Conservation (phyloP, 2,797 vertebrate genomes). For the Lepidocolaptes lacrymiger region DNA sequence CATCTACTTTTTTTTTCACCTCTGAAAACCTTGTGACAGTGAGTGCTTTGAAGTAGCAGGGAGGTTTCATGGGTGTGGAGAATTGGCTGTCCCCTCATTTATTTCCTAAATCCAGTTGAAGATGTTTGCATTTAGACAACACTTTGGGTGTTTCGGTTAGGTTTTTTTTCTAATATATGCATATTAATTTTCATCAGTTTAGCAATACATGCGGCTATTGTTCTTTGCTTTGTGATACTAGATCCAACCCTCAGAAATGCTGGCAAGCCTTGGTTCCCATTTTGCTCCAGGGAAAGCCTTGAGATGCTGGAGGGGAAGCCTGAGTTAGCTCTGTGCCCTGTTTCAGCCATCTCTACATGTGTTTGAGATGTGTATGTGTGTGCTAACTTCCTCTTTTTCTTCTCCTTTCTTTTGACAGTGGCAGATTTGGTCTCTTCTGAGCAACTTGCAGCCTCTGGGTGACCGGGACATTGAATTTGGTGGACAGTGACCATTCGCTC, state of each 20-base stretch:
- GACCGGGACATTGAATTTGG: slow-evolving; percentile 44
- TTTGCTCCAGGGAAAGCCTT: background rate
- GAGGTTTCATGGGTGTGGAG: background rate
- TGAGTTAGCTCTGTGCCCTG: accelerated
- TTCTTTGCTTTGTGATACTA: background rate
- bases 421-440: slow-evolving; percentile 75
- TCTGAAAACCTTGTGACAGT: background rate
- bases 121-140: accelerated
- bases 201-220: accelerated
- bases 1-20: background rate
- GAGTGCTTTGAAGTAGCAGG: background rate
- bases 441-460: slow-evolving; percentile 54
- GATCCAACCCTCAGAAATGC: background rate
- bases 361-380: accelerated
- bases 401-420: slow-evolving; percentile 69
- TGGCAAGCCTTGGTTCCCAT: background rate
- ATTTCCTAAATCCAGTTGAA: background rate
- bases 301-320: background rate
- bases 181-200: background rate
- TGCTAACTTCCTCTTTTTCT: slow-evolving; percentile 19
- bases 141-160: accelerated
- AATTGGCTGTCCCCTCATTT: background rate
- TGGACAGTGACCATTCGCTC: slow-evolving; percentile 23
- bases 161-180: no score
- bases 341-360: background rate